Evolutionary conservation across 2,797 vertebrate species (phyloP).

Genomic region (Pangasius macronema): DNA sequence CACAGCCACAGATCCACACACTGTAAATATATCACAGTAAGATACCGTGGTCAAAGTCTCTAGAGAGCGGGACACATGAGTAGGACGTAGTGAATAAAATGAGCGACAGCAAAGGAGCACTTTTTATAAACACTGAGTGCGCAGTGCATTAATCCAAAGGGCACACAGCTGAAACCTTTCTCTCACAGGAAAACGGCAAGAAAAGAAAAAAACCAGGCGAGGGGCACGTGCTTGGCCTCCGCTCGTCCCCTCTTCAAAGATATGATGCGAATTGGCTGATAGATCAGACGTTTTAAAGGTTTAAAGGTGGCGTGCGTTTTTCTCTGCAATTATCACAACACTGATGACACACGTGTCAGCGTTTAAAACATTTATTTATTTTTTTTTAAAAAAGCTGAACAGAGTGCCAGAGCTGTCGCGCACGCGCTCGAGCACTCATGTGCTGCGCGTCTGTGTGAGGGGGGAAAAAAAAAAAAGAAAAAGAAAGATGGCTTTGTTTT

Average conservation of each 20-base stretch:
- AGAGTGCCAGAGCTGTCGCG: not conserved
- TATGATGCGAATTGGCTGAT: conserved; percentile 26
- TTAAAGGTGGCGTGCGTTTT: conserved; percentile 44
- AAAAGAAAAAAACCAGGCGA: not conserved
- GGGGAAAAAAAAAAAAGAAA: too few relatives aligned
- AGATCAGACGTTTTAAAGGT: conserved; percentile 46
- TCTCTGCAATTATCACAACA: conserved; percentile 48
- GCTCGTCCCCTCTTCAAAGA: not conserved
- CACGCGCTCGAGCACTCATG: conserved; percentile 43
- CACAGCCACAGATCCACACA: not conserved
- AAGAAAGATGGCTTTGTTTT: conserved; percentile 70
- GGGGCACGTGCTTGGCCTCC: not conserved
- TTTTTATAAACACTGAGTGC: not conserved
- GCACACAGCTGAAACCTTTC: conserved; percentile 25
- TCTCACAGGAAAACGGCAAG: not conserved
- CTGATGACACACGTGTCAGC: conserved; percentile 43
- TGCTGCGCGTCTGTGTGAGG: conserved; percentile 58
- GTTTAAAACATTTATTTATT: conserved; percentile 38
- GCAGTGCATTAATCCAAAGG: conserved; percentile 15
- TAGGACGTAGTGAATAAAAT: too few relatives aligned
- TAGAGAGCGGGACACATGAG: too few relatives aligned
- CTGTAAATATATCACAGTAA: not conserved
- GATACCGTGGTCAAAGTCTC: too few relatives aligned
- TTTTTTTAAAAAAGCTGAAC: not conserved
- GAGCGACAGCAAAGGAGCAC: too few relatives aligned